These are phyloP conservation scores for Montipora capitata DNA, from an alignment of 92 coral and sea anemone genomes.

Conservation along the genomic window DNA sequence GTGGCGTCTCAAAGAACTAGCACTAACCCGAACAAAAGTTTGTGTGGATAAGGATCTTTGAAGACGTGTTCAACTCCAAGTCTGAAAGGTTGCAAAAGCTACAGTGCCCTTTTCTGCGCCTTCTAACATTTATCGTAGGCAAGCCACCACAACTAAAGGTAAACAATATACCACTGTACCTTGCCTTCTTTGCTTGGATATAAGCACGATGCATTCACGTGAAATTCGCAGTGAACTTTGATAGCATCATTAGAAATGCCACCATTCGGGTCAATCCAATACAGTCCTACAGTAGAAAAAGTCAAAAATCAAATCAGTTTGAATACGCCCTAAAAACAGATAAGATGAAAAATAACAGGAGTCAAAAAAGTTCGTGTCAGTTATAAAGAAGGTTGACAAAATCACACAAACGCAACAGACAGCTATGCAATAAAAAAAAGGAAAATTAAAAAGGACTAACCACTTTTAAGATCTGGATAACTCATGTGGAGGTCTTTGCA, in stretches of 20 bases:
- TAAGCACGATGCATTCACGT: constrained; percentile 89
- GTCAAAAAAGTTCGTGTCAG: neutral
- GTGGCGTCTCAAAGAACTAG: too few species aligned
- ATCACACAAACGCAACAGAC: too few species aligned
- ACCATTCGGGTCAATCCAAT: constrained; percentile 99
- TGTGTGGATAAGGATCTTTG: too few species aligned
- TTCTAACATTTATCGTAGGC: too few species aligned
- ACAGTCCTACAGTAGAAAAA: constrained; percentile 69
- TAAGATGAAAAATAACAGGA: neutral
- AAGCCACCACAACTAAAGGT: too few species aligned
- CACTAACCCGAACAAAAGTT: too few species aligned
- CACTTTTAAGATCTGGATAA: constrained; percentile 77
- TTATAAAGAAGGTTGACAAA: neutral
- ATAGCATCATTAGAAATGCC: constrained; percentile 94
- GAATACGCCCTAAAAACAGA: neutral
- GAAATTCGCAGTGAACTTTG: constrained; percentile 91
- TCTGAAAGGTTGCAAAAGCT: too few species aligned
- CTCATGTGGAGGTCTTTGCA: constrained; percentile 94
- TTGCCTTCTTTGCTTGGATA: constrained; percentile 74
- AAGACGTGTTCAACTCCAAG: too few species aligned
- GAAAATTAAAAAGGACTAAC: constrained; percentile 42
- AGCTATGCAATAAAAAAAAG: neutral
- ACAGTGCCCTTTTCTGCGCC: too few species aligned
- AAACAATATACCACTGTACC: constrained; percentile 34
- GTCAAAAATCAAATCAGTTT: neutral